Evolutionary conservation across 1,140 invertebrate species (phyloP).

Genomic region (Mesaphorura yosii): DNA sequence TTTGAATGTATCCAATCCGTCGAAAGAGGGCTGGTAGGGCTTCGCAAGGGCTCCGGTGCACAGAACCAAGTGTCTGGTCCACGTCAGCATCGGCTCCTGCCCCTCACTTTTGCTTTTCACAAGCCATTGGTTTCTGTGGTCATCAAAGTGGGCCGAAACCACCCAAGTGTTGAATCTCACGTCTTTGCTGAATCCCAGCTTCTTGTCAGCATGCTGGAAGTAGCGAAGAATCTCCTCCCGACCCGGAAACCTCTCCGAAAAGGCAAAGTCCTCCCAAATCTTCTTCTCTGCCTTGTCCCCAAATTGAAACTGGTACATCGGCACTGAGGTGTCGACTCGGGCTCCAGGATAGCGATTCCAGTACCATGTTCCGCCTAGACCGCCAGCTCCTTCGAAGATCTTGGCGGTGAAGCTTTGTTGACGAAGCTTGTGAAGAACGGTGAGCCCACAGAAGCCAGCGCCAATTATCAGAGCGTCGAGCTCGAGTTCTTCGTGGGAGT

Average conservation of each 20-base stretch:
- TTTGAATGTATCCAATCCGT: slow-evolving; percentile 7
- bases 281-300: background rate
- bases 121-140: background rate
- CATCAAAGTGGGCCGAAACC: background rate
- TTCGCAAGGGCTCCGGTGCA: slow-evolving; percentile 5
- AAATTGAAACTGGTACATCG: slow-evolving; percentile 8
- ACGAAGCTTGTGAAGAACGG: slow-evolving; percentile 2
- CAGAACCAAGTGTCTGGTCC: slow-evolving; percentile 1
- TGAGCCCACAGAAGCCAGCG: slow-evolving; percentile 4
- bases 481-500: background rate
- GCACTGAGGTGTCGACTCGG: background rate
- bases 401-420: background rate
- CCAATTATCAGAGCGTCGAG: slow-evolving; percentile 4
- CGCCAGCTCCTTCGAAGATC: slow-evolving; percentile 8
- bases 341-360: slow-evolving; percentile 15
- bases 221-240: background rate
- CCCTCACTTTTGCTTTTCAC: background rate
- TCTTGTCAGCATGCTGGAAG: background rate
- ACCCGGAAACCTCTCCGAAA: slow-evolving; percentile 1
- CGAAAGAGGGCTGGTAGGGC: slow-evolving; percentile 1
- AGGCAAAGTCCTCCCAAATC: slow-evolving; percentile 3
- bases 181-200: background rate
- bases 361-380: slow-evolving; percentile 8
- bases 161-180: slow-evolving; percentile 3
- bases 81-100: background rate